Evolutionary conservation across 1,140 invertebrate genomes (phyloP).

Genomic region (roundworm (Caenorhabditis elegans)): DNA sequence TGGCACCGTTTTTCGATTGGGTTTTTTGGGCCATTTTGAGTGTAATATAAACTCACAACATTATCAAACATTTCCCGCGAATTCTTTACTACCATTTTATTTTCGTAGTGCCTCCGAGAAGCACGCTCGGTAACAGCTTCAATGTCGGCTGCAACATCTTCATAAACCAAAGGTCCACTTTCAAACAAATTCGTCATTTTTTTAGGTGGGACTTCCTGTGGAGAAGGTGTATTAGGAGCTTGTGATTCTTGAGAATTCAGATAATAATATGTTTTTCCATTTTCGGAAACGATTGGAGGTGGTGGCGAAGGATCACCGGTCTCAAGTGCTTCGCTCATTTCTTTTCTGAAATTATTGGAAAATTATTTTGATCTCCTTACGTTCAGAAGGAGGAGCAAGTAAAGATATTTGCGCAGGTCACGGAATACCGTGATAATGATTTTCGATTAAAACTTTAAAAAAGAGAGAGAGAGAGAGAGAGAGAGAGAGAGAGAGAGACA

Average conservation of each 20-base stretch:
- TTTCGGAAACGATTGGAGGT: not conserved
- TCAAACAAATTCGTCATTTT: not conserved
- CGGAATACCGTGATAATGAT: too few species aligned
- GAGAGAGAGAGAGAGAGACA: too few species aligned
- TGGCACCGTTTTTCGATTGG: too few species aligned
- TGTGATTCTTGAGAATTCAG: not conserved
- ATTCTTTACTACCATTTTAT: not conserved
- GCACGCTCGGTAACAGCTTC: not conserved
- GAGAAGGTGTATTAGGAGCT: not conserved
- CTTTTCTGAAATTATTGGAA: too few species aligned
- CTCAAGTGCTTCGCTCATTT: not conserved
- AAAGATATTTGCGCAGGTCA: too few species aligned
- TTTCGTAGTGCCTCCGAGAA: not conserved
- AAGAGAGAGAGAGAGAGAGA: too few species aligned
- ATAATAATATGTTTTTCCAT: not conserved
- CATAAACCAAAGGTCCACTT: not conserved
- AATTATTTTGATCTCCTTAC: too few species aligned
- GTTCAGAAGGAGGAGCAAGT: too few species aligned
- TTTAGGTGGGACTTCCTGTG: not conserved
- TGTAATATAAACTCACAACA: not conserved
- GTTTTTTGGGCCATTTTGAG: too few species aligned
- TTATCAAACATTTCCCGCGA: not conserved
- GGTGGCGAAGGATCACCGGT: not conserved
- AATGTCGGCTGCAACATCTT: too few species aligned
- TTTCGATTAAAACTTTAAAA: too few species aligned